Evolutionary conservation across 2,113 vertebrate species (phyloP).

Genomic region (cat (Felis catus)): DNA sequence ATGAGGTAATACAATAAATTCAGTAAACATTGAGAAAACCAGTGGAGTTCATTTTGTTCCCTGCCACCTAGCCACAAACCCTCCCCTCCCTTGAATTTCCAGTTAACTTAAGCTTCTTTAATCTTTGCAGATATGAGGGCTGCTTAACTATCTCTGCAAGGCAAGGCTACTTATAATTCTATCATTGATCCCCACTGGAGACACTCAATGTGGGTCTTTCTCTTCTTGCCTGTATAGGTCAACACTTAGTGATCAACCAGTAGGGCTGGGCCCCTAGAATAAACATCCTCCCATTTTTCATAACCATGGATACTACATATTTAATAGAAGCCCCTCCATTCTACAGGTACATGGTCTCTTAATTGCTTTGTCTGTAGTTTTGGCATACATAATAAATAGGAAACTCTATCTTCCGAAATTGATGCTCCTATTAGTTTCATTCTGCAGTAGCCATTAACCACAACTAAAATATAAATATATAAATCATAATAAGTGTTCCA

Average conservation of each 20-base stretch:
- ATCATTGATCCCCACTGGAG: background rate
- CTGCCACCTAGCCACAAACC: background rate
- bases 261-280: background rate
- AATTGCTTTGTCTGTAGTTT: conserved; percentile 69
- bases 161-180: background rate
- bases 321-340: conserved; percentile 29
- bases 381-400: conserved; percentile 63
- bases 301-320: background rate
- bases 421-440: conserved; percentile 69
- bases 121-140: background rate
- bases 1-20: background rate
- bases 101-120: background rate
- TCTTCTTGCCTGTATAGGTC: background rate
- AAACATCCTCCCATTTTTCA: background rate
- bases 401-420: conserved; percentile 58
- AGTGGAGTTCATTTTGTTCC: background rate
- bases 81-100: background rate
- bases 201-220: background rate
- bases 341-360: conserved; percentile 54
- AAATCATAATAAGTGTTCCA: conserved; percentile 73
- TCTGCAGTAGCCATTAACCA: conserved; percentile 69
- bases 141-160: background rate
- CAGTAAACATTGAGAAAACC: background rate
- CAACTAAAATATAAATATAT: conserved; percentile 75
- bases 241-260: background rate